Evolutionary conservation across 2,797 vertebrate genomes (phyloP).

Genomic region (Myripristis murdjan): DNA sequence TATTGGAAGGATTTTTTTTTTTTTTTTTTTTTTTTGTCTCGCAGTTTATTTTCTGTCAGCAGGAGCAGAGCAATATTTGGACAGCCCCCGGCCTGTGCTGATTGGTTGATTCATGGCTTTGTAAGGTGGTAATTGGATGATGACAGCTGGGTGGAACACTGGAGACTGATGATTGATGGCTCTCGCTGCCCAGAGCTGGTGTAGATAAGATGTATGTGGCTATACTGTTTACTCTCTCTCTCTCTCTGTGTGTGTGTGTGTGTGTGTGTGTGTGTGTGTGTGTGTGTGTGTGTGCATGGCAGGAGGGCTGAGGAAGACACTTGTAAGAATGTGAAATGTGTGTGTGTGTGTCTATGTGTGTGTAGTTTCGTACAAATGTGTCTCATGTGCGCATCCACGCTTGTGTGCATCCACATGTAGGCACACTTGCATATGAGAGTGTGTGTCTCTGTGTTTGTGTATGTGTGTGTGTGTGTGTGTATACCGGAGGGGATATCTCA

Average conservation of each 20-base stretch:
- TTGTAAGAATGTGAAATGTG: not conserved
- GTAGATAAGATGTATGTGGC: conserved; percentile 31
- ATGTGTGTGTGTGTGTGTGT: conserved; percentile 7
- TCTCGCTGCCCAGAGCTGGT: conserved; percentile 33
- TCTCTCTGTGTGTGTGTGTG: no score
- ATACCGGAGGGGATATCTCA: no score
- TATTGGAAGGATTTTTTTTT: not conserved
- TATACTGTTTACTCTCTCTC: not conserved
- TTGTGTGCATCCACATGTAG: conserved; percentile 17
- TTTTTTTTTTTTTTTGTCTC: conserved; percentile 4
- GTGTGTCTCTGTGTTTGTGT: no score
- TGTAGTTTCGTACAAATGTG: not conserved
- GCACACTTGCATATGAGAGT: not conserved
- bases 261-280: conserved; percentile 26
- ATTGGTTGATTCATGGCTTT: conserved; percentile 77
- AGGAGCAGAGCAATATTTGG: conserved; percentile 53
- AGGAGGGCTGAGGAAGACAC: conserved; percentile 15
- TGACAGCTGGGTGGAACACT: conserved; percentile 54
- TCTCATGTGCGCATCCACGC: not conserved
- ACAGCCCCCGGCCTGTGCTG: conserved; percentile 55
- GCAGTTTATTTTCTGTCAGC: conserved; percentile 36
- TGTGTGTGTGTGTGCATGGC: conserved; percentile 14
- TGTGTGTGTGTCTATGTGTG: not conserved
- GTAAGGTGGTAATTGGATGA: conserved; percentile 70
- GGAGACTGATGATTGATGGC: conserved; percentile 63